Base-by-base conservation (phyloP, 2,888 invertebrate genomes). In the Sminthurides aquaticus region DNA sequence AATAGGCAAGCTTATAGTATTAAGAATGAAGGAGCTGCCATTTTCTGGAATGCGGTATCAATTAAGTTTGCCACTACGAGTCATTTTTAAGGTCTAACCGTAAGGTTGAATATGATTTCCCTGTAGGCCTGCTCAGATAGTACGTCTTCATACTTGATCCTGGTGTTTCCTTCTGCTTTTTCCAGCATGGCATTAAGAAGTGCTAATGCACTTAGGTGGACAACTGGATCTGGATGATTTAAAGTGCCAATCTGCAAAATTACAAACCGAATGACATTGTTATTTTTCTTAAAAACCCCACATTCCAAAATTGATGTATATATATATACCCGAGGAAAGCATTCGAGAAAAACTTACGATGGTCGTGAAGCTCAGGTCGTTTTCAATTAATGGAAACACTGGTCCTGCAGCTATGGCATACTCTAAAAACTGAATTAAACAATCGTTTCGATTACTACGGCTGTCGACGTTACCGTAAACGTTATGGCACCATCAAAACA, bases 131-230 rank as follows among this genome's bases (percentile, higher is more conserved):
- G 8, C 20, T 52, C 11, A 8, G 8, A 15, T 5, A 52, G 22
- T 8, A 20, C 18, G 15, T 8, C 20, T 8, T 52, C 52, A 20
- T 52, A 52, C 5, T 52, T 52, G 8, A 5, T 20, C 68, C 88
- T 84, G 76, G 91, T 90, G 0, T 81, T 80, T 62, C 85, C 79
- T 77, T 94, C 92, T 3, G 95, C 92, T 81, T 91, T 93, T 54
- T 87, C 82, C 76, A 97, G 88, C 67, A 97, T 83, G 3, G 95
- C 93, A 83, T 98, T 97, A 65, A 98, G 90, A 25, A 98, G 82
- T 2, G 97, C 93, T 71, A 98, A 87, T 1, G 93, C 89, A 80
- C 94, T 95, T 78, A 95, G 93, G 76, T 95, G 94, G 71, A 96
- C 90, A 55, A 91, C 89, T 59, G 87, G 84, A 71, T 84, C 84